These are phyloP conservation scores for Cyanistes caeruleus DNA, from an alignment of 2,113 vertebrate species.

Conservation along the genomic window DNA sequence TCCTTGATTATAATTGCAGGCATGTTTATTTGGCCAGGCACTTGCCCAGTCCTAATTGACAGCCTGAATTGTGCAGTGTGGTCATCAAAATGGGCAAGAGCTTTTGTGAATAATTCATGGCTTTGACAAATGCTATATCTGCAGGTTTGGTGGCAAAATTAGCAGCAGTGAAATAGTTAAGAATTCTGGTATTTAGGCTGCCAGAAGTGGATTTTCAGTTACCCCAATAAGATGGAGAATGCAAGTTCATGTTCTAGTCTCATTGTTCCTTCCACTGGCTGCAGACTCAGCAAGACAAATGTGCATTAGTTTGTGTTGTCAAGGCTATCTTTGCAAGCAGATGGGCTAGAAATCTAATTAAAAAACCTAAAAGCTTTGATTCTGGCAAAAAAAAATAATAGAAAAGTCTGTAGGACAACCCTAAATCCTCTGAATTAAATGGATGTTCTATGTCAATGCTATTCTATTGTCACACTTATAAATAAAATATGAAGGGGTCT, in stretches of 20 bases:
- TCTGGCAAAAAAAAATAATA: slow-evolving; percentile 4
- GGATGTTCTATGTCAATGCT: slow-evolving; percentile 23
- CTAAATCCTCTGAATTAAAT: slow-evolving; percentile 61
- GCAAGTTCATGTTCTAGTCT: not conserved
- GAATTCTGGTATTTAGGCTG: not conserved
- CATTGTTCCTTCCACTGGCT: slow-evolving; percentile 33
- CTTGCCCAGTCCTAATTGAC: not conserved
- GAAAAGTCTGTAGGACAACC: slow-evolving; percentile 11
- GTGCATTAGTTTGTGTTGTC: slow-evolving; percentile 43
- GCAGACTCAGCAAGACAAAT: slow-evolving; percentile 52
- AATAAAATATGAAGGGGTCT: slow-evolving; percentile 67
- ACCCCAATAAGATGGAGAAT: not conserved
- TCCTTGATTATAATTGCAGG: not conserved
- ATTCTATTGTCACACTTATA: slow-evolving; percentile 53
- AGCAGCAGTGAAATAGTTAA: slow-evolving; percentile 20
- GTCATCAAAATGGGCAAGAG: not conserved
- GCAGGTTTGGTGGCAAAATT: not conserved
- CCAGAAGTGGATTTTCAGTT: slow-evolving; percentile 5
- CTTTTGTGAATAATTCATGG: not conserved
- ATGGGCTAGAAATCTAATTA: slow-evolving; percentile 68
- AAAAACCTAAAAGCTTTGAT: slow-evolving; percentile 60
- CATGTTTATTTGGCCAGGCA: not conserved
- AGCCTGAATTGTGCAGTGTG: not conserved
- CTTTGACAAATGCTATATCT: not conserved
- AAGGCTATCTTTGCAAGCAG: slow-evolving; percentile 67